Percentiles rank a stretch among this genome's conserved stretches.
Conservation (phyloP, 1,140 invertebrate genomes). For the Linepithema humile region DNA sequence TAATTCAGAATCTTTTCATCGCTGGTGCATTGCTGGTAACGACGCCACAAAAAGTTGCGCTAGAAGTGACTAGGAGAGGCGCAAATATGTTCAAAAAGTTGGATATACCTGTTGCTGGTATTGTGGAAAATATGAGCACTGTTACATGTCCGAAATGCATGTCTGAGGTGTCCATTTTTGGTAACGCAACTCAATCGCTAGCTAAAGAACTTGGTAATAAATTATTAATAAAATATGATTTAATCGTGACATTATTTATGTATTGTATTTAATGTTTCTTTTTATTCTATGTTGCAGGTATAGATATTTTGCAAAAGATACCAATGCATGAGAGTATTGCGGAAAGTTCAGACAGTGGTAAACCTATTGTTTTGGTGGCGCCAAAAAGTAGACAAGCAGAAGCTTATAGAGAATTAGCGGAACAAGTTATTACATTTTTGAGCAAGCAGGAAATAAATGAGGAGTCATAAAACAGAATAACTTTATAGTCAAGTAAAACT, state of each 20-base stretch:
- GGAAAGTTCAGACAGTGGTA: constrained; percentile 89
- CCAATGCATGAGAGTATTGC: constrained; percentile 90
- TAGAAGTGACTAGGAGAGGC: constrained; percentile 92
- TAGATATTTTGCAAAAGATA: constrained; percentile 88
- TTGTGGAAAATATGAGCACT: constrained; percentile 94
- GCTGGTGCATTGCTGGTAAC: constrained; percentile 93
- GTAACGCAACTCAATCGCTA: constrained; percentile 84
- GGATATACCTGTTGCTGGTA: constrained; percentile 91
- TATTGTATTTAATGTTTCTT: neutral
- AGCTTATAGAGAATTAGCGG: constrained; percentile 86
- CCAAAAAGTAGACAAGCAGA: constrained; percentile 86
- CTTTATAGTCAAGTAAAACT: neutral
- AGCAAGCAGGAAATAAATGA: constrained; percentile 65
- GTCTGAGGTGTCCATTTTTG: constrained; percentile 87
- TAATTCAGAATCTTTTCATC: constrained; percentile 94
- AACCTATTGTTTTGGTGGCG: constrained; percentile 90
- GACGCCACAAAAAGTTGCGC: constrained; percentile 92
- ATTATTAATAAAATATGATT: constrained; percentile 14
- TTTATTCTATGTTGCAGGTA: constrained; percentile 54
- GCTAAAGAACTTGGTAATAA: constrained; percentile 84
- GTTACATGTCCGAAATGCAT: constrained; percentile 90
- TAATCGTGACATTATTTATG: no score
- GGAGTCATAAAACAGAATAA: constrained; percentile 9
- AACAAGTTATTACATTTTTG: constrained; percentile 84
- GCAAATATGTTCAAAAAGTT: constrained; percentile 93